These are phyloP conservation scores for Dicentrarchus labrax DNA, from an alignment of 2,113 vertebrate genomes.

Conservation along the genomic window DNA sequence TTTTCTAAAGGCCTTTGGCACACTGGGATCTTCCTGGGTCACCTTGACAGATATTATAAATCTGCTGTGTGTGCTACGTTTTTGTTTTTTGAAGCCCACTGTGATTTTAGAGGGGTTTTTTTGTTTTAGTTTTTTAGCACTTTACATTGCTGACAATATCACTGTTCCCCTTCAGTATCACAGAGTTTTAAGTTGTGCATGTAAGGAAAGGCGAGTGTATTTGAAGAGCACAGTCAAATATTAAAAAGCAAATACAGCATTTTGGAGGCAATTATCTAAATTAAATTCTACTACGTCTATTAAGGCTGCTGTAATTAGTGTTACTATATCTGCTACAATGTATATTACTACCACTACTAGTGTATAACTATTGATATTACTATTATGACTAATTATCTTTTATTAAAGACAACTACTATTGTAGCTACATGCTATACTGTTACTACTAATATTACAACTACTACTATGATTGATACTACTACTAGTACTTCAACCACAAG, in stretches of 20 bases:
- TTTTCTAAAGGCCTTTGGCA: constrained; percentile 1
- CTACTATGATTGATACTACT: not conserved
- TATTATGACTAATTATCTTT: not conserved
- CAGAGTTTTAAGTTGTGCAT: not conserved
- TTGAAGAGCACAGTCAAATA: not conserved
- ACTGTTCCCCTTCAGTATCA: not conserved
- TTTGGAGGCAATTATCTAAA: not conserved
- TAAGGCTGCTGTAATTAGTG: not conserved
- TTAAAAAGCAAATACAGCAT: not conserved
- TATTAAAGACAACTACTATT: not conserved
- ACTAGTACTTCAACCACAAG: too few species aligned
- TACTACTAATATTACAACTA: not conserved
- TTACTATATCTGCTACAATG: too few species aligned
- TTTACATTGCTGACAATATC: not conserved
- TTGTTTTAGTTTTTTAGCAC: too few species aligned
- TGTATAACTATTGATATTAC: not conserved
- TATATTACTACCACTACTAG: not conserved
- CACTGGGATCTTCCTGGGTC: constrained; percentile 3
- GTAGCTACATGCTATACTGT: not conserved
- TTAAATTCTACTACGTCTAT: not conserved
- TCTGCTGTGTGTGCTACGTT: not conserved
- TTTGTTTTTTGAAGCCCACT: not conserved
- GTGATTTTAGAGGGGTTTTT: too few species aligned
- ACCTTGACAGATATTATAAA: constrained; percentile 29
- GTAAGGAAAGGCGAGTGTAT: not conserved